Percentiles rank a stretch among this genome's conserved stretches.
These are phyloP conservation scores for Harpalus rubripes DNA, from an alignment of 2,888 invertebrate genomes.

Conservation along the genomic window DNA sequence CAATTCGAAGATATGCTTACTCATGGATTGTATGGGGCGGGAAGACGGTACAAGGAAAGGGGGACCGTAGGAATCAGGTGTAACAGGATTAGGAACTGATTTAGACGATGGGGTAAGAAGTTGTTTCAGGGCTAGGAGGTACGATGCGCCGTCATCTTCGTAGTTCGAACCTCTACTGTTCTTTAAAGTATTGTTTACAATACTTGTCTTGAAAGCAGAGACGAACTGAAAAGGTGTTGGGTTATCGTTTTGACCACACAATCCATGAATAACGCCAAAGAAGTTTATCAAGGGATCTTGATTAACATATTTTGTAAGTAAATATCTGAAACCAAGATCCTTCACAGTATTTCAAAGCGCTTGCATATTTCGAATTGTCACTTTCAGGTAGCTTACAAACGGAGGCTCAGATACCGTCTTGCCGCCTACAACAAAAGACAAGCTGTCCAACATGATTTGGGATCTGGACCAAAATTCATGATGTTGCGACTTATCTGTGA, in stretches of 20 bases:
- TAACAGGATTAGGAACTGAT: background rate
- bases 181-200: constrained; percentile 8
- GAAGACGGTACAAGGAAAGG: background rate
- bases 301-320: background rate
- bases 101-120: background rate
- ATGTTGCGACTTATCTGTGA: background rate
- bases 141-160: constrained; percentile 30
- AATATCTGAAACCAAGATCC: constrained; percentile 5
- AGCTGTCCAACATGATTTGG: background rate
- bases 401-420: background rate
- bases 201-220: constrained; percentile 13
- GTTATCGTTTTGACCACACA: background rate
- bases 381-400: background rate
- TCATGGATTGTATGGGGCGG: no score
- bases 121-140: background rate
- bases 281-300: background rate
- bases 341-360: constrained; percentile 1
- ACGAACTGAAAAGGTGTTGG: constrained; percentile 18
- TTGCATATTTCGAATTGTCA: constrained; percentile 2
- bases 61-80: background rate
- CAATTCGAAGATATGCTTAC: no score
- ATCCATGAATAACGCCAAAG: background rate
- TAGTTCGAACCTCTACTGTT: constrained; percentile 14
- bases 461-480: constrained; percentile 13
- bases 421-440: background rate